Evolutionary conservation across 2,888 invertebrate genomes (phyloP), one percentile per base, ranked within the genome.

Genomic region (Drosophila paranaensis): DNA sequence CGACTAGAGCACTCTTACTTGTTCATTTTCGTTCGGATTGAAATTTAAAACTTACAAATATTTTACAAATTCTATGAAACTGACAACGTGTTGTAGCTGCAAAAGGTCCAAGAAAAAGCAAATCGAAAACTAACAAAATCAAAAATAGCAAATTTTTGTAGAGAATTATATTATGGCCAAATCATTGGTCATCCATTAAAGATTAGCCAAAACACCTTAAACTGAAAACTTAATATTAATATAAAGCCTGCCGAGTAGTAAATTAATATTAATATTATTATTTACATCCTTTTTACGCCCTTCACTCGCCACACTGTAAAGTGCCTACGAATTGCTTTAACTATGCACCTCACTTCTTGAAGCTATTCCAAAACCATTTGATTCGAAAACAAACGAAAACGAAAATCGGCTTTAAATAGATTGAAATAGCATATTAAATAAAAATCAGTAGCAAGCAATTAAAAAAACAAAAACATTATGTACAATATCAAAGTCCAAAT

Each of bases 291-390:
- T 45, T 39, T 39, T 39, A 14, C 14, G 14, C 6, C 39, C 14
- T 60, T 51, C 35, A 61, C 63, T 51, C 60, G 71, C 68, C 60
- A 71, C 80, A 75, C 81, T 81, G 77, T 9, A 76, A 81, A 81
- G 81, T 81, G 81, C 82, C 81, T 81, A 64, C 43, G n/a, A 69
- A 62, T 68, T 72, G 71, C 69, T 79, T 77, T 60, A 70, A 66
- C 71, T 60, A 40, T 45, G 61, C 57, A n/a, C 42, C 33, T 35
- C 35, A 48, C 46, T 48, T 37, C 48, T 61, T 30, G 13, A 63
- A 63, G n/a, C 16, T 65, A 25, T 64, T 53, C 45, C 54, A 65
- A 50, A 43, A 43, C 46, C 51, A 43, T 45, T 60, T 30, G n/a
- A 46, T 30, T 2, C 1, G 27, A 43, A 27, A 40, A n/a, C 50